A percentile compares a stretch with the other conserved stretches of the same genome.
phyloP scores from a whole-genome alignment of 2,888 invertebrate species.

The Phengaris arion region DNA sequence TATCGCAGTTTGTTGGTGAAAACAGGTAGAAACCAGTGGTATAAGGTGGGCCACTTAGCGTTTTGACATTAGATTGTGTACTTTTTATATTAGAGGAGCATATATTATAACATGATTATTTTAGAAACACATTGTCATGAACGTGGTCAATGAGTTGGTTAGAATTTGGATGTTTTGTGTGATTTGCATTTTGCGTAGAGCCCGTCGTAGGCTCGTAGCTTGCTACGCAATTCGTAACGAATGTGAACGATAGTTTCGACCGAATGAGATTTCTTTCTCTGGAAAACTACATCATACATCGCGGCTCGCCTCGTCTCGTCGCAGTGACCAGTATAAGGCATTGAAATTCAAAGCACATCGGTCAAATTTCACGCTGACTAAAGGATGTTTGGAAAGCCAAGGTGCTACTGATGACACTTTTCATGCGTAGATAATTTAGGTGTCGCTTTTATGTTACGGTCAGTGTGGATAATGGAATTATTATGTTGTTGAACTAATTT shows the following conservation, averaged over 20 bases:
- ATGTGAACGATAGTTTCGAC: not conserved
- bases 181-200: not conserved
- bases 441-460: not conserved
- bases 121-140: no score
- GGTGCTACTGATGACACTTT: not conserved
- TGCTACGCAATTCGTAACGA: not conserved
- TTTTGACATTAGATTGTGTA: no score
- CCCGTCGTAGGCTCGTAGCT: not conserved
- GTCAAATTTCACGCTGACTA: not conserved
- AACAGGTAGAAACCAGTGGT: no score
- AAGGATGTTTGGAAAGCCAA: constrained; percentile 3
- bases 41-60: no score
- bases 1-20: no score
- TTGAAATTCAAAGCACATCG: not conserved
- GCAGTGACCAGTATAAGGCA: not conserved
- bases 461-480: not conserved
- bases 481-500: not conserved
- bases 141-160: not conserved
- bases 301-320: no score
- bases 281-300: no score
- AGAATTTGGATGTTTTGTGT: not conserved
- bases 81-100: no score
- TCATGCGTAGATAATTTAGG: not conserved
- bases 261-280: not conserved
- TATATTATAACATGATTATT: no score